Percentiles rank a stretch among this genome's conserved stretches.
Evolutionary conservation across 2,888 invertebrate species (phyloP).

Genomic region (Drosophila anceps): DNA sequence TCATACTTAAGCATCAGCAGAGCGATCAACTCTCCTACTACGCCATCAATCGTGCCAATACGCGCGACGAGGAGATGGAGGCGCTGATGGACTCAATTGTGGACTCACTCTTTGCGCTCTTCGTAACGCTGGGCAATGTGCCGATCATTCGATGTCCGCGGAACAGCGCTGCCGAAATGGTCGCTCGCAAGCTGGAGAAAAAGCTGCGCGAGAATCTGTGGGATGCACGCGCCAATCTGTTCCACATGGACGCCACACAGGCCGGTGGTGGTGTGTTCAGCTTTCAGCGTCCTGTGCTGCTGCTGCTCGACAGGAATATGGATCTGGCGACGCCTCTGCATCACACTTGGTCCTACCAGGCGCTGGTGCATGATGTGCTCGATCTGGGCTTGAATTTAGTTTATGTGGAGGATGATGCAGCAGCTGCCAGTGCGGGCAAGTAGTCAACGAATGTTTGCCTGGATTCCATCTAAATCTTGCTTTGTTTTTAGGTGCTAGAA

Average conservation of each 20-base stretch:
- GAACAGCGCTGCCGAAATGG: slow-evolving; percentile 99
- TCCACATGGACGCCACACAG: slow-evolving; percentile 93
- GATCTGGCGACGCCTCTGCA: slow-evolving; percentile 99
- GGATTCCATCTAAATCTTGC: background rate
- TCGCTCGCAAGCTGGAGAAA: slow-evolving; percentile 98
- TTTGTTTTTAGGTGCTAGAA: slow-evolving; percentile 87
- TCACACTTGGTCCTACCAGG: slow-evolving; percentile 99
- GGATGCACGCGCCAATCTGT: slow-evolving; percentile 98
- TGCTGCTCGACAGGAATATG: slow-evolving; percentile 96
- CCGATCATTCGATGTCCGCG: slow-evolving; percentile 89
- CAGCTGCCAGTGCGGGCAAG: slow-evolving; percentile 80
- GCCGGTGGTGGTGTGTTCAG: slow-evolving; percentile 90
- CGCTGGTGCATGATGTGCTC: slow-evolving; percentile 97
- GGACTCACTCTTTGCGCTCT: slow-evolving; percentile 98
- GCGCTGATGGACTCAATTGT: slow-evolving; percentile 96
- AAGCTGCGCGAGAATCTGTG: slow-evolving; percentile 98
- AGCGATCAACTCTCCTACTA: slow-evolving; percentile 97
- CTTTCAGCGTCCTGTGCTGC: slow-evolving; percentile 96
- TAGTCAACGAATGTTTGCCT: background rate
- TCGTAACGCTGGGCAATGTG: slow-evolving; percentile 95
- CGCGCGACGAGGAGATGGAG: slow-evolving; percentile 98
- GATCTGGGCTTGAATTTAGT: slow-evolving; percentile 95
- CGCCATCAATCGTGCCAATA: slow-evolving; percentile 96
- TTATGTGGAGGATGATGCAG: slow-evolving; percentile 89
- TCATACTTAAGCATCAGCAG: slow-evolving; percentile 96